Percentiles rank a stretch among this genome's conserved stretches.
phyloP scores from a whole-genome alignment of 2,888 invertebrate species.

The Rhabditoides inermis region DNA sequence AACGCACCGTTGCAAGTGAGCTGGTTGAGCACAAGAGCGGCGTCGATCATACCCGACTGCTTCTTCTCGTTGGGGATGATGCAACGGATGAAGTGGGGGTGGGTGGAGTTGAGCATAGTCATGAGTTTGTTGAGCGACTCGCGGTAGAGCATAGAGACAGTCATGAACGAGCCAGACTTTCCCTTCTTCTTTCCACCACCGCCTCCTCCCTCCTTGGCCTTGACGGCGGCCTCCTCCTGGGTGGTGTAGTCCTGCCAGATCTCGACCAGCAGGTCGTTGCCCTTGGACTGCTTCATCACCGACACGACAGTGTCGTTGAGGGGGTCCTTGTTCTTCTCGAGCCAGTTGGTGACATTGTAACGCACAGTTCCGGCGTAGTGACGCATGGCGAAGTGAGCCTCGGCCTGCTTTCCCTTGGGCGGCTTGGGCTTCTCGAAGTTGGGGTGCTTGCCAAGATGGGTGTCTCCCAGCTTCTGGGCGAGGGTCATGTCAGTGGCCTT shows the following conservation, averaged over 20 bases:
- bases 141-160: slow-evolving; percentile 35
- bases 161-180: slow-evolving; percentile 37
- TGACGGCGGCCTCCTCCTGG: slow-evolving; percentile 34
- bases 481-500: slow-evolving; percentile 42
- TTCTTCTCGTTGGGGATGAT: slow-evolving; percentile 82
- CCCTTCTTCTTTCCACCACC: slow-evolving; percentile 36
- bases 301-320: slow-evolving; percentile 98
- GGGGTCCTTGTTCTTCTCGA: slow-evolving; percentile 99
- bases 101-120: slow-evolving; percentile 52
- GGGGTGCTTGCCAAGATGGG: slow-evolving; percentile 48
- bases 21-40: slow-evolving; percentile 95
- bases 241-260: slow-evolving; percentile 66
- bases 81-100: slow-evolving; percentile 98
- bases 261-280: slow-evolving; percentile 73
- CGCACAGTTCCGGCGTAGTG: slow-evolving; percentile 56
- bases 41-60: slow-evolving; percentile 73
- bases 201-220: slow-evolving; percentile 14
- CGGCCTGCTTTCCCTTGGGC: slow-evolving; percentile 53
- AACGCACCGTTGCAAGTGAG: slow-evolving; percentile 6
- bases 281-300: slow-evolving; percentile 67
- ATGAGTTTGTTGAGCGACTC: slow-evolving; percentile 35
- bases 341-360: slow-evolving; percentile 85
- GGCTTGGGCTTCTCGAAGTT: slow-evolving; percentile 52
- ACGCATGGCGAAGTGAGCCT: slow-evolving; percentile 56
- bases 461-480: slow-evolving; percentile 41